A percentile compares a stretch with the other conserved stretches of the same genome.
Conservation (phyloP, 2,888 invertebrate genomes). For the Dicroscelio sp. region DNA sequence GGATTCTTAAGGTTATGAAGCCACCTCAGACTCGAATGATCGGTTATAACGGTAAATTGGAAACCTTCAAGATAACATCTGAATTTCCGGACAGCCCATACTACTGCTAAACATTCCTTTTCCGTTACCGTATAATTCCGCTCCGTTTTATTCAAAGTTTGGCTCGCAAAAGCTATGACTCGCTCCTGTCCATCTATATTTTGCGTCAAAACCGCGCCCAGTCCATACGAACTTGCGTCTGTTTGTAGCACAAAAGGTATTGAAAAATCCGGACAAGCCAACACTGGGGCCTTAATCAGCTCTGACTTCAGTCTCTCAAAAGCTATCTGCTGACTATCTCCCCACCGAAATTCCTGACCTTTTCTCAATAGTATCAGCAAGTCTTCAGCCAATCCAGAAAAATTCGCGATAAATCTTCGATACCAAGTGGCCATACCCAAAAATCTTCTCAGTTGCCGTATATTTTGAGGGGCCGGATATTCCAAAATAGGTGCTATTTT, state of each 20-base stretch:
- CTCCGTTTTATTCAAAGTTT: conserved; percentile 35
- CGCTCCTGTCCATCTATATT: conserved; percentile 35
- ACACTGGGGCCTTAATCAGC: conserved; percentile 37
- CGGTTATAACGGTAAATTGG: conserved; percentile 52
- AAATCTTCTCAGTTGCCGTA: background rate
- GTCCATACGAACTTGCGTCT: conserved; percentile 33
- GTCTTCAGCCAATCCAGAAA: background rate
- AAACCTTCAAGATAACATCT: conserved; percentile 68
- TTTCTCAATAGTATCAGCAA: background rate
- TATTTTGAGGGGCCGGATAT: background rate
- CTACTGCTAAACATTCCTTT: background rate
- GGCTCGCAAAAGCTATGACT: conserved; percentile 75
- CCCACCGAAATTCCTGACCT: background rate
- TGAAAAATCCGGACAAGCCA: conserved; percentile 75
- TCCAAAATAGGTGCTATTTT: background rate
- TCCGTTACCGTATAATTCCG: too few species aligned
- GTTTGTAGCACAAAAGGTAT: too few species aligned
- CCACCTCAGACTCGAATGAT: too few species aligned
- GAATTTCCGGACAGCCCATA: conserved; percentile 4
- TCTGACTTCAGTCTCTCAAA: background rate
- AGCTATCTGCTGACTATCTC: background rate
- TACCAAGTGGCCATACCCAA: conserved; percentile 25
- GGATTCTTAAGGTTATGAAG: too few species aligned
- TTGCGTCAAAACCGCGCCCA: background rate
- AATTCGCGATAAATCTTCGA: background rate